Evolutionary conservation across 2,888 invertebrate genomes (phyloP).

Genomic region (Drosophila cognata): DNA sequence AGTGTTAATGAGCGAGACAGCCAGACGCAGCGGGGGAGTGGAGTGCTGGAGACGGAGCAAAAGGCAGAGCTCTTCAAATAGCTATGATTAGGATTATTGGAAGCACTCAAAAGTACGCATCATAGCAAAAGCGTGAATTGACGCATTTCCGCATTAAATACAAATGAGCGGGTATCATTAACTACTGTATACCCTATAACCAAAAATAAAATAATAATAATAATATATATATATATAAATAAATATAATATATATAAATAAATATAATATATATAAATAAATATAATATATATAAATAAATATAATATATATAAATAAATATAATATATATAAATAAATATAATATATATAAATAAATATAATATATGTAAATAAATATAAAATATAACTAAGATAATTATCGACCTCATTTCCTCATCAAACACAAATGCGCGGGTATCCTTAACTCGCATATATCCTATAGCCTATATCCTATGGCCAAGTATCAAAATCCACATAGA

Average conservation of each 20-base stretch:
- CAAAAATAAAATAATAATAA: background rate
- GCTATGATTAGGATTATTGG: constrained; percentile 12
- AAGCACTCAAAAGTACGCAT: background rate
- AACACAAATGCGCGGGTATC: background rate
- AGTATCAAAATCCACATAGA: background rate
- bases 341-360: background rate
- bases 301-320: background rate
- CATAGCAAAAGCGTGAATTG: background rate
- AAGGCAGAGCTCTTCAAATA: background rate
- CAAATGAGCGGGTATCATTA: too few relatives aligned
- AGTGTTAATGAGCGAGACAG: background rate
- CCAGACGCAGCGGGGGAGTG: background rate
- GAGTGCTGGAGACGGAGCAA: background rate
- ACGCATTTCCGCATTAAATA: constrained; percentile 4
- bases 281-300: background rate
- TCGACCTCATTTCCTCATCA: background rate
- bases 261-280: background rate
- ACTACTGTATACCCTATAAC: background rate
- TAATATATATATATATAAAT: background rate
- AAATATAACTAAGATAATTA: background rate
- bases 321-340: background rate
- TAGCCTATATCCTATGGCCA: background rate
- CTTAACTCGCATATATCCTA: background rate
- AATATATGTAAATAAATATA: too few relatives aligned
- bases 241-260: too few relatives aligned